phyloP scores from a whole-genome alignment of 2,888 invertebrate genomes.

The Xanthorhoe designata region DNA sequence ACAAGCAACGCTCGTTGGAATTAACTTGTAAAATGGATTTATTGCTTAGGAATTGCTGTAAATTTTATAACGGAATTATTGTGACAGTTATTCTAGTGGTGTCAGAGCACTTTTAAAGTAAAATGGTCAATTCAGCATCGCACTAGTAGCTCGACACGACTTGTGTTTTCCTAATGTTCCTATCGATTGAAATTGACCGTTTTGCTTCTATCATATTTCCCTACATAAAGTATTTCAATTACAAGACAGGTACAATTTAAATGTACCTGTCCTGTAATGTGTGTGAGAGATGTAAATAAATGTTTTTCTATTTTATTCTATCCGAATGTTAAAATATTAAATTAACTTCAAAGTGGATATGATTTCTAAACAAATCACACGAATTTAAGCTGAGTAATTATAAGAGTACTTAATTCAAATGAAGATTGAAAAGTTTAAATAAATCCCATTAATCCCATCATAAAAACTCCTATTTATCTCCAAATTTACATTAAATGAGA shows the following conservation, averaged over 20 bases:
- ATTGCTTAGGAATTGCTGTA: constrained; percentile 28
- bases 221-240: too few relatives aligned
- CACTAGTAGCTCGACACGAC: too few relatives aligned
- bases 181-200: too few relatives aligned
- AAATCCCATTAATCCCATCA: constrained; percentile 13
- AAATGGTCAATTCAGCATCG: neutral
- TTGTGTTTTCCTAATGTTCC: too few relatives aligned
- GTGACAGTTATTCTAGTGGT: constrained; percentile 25
- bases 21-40: constrained; percentile 39
- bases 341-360: too few relatives aligned
- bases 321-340: too few relatives aligned
- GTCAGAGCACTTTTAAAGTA: constrained; percentile 1
- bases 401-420: neutral
- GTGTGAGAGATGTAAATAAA: too few relatives aligned
- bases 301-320: too few relatives aligned
- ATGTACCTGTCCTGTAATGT: too few relatives aligned
- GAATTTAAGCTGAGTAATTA: neutral
- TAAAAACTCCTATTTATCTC: constrained; percentile 11
- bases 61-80: constrained; percentile 18
- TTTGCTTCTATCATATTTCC: too few relatives aligned
- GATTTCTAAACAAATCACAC: neutral
- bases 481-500: neutral
- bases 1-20: constrained; percentile 28
- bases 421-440: constrained; percentile 8
- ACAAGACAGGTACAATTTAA: too few relatives aligned